Percentiles rank a stretch among this genome's conserved stretches.
phyloP scores from a whole-genome alignment of 2,797 vertebrate genomes.

The Acanthopagrus latus region DNA sequence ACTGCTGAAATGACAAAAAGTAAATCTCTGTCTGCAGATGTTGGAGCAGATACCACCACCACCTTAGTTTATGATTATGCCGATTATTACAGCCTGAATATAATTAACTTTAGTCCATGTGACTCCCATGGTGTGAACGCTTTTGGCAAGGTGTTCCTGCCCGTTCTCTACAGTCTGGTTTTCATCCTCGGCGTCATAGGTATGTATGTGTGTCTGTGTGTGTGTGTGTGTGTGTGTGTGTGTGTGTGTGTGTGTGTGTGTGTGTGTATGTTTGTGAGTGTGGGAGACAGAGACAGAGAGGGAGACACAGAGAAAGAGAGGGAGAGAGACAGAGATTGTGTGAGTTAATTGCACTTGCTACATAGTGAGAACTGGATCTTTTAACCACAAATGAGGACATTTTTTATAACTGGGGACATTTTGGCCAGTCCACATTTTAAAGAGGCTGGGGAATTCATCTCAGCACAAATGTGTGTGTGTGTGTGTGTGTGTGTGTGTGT shows the following conservation, averaged over 20 bases:
- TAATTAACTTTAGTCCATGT: too few relatives aligned
- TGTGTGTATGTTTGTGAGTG: background rate
- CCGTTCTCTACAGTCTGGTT: slow-evolving; percentile 87
- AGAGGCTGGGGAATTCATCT: too few relatives aligned
- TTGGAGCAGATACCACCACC: rapidly evolving
- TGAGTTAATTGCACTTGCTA: too few relatives aligned
- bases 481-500: too few relatives aligned
- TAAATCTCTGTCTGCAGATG: slow-evolving; percentile 43
- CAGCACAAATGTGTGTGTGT: too few relatives aligned
- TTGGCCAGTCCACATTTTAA: too few relatives aligned
- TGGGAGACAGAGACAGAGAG: background rate
- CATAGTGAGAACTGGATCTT: too few relatives aligned
- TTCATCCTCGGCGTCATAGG: slow-evolving; percentile 89
- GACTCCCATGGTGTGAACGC: slow-evolving; percentile 45
- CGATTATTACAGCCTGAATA: too few relatives aligned
- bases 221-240: background rate
- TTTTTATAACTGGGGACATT: too few relatives aligned
- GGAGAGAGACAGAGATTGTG: background rate
- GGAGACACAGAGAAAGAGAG: background rate
- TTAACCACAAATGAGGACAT: too few relatives aligned
- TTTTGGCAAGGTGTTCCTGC: slow-evolving; percentile 86
- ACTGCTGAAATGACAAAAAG: background rate
- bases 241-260: background rate
- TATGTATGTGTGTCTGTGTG: slow-evolving; percentile 33
- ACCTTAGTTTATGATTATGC: background rate